Evolutionary conservation across 1,140 invertebrate genomes (phyloP), one percentile per base, ranked within the genome.

Genomic region (Macrosteles quadrilineatus): DNA sequence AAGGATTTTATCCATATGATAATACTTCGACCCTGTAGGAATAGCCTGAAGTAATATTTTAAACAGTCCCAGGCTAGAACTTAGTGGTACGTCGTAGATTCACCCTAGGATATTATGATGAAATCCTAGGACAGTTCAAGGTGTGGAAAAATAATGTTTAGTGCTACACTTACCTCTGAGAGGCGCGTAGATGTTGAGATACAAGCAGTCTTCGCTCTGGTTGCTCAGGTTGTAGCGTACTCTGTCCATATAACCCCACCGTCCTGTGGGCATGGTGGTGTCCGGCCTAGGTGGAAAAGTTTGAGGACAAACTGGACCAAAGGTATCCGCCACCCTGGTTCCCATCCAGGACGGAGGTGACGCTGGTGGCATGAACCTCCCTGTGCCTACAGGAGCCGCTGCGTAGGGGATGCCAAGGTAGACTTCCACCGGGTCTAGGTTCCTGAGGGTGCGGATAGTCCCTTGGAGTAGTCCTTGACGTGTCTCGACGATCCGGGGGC

Each of bases 161-260:
- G 4, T 36, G 14, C 32, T 36, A 83, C n/a, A 50, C 91, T 87
- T 83, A 97, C 96, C 95, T 87, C 91, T 91, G 4, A 91, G 88
- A 1, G 97, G 96, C 12, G 93, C 90, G 80, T 96, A 98, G 75
- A 99, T 92, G 80, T 99, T 99, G 76, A 99, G 86, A 79, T 97
- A 97, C 25, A 98, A 86, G 78, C 97, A 99, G 82, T 99, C 97
- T 84, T 98, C 97, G 75, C 91, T 95, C 80, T 98, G 95, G 77
- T 97, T 94, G 76, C 87, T 88, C 67, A 98, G 82, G 80, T 91
- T 89, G 9, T 93, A 93, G 72, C 94, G 80, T 63, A 98, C 82
- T 75, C 93, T 85, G 74, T 90, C 89, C 29, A 98, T 83, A 77
- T 95, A 93, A 75, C 96, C 91, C 53, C 96, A 82, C 14, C 95